phyloP scores from a whole-genome alignment of 1,140 invertebrate species.

The Micrasema longulum region DNA sequence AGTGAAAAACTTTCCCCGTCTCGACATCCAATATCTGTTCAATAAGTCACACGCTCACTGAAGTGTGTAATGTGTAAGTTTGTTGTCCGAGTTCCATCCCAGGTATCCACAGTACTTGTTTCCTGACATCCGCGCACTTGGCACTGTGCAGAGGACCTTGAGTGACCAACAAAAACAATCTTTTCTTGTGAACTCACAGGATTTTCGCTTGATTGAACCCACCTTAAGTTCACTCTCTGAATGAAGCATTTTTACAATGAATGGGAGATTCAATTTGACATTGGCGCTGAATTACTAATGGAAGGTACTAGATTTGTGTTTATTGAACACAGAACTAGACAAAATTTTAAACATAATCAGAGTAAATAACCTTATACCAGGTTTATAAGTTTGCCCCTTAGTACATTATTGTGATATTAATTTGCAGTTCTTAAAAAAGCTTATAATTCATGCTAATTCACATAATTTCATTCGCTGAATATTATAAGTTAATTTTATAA shows the following conservation, averaged over 20 bases:
- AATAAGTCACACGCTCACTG: constrained; percentile 49
- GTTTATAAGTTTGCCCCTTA: no score
- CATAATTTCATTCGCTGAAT: no score
- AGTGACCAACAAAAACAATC: constrained; percentile 26
- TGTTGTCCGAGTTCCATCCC: no score
- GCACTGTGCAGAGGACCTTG: constrained; percentile 33
- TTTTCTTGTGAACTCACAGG: constrained; percentile 41
- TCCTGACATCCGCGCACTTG: neutral
- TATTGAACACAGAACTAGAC: no score
- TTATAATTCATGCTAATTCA: no score
- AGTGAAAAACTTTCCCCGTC: no score
- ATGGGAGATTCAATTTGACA: neutral
- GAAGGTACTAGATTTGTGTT: neutral
- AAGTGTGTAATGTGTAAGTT: constrained; percentile 24
- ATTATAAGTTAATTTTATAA: no score
- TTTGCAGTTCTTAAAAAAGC: no score
- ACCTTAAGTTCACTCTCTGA: neutral
- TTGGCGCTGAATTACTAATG: neutral
- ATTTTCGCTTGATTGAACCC: constrained; percentile 47
- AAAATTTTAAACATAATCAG: no score
- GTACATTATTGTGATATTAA: no score
- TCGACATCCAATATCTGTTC: neutral
- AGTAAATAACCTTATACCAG: no score
- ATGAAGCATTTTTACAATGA: constrained; percentile 5
- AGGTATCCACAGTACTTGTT: no score